A percentile compares a stretch with the other conserved stretches of the same genome.
Conservation (phyloP, 1,140 invertebrate species). For the Polypedilum pembai region DNA sequence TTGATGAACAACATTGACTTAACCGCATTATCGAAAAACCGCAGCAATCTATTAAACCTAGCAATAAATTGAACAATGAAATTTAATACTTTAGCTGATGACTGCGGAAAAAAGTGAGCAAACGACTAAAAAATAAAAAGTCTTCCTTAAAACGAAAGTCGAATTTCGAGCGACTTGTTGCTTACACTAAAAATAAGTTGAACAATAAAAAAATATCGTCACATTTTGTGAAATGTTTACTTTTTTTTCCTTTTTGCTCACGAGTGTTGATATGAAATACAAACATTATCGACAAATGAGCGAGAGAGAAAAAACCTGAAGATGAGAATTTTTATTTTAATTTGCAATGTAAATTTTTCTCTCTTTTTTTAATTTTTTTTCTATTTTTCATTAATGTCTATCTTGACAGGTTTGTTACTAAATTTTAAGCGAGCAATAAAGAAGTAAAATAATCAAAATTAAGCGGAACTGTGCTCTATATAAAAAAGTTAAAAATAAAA, state of each 20-base stretch:
- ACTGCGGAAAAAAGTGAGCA: background rate
- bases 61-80: too few relatives aligned
- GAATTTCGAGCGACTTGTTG: too few relatives aligned
- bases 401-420: too few relatives aligned
- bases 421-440: too few relatives aligned
- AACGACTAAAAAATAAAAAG: background rate
- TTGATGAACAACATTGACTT: too few relatives aligned
- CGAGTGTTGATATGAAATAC: background rate
- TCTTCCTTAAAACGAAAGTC: background rate
- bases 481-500: too few relatives aligned
- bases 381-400: background rate
- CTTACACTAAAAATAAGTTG: background rate
- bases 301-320: background rate
- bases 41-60: too few relatives aligned
- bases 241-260: background rate
- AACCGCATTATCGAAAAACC: too few relatives aligned
- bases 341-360: constrained; percentile 2
- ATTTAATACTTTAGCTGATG: background rate
- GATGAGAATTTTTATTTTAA: background rate
- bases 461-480: too few relatives aligned
- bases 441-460: background rate
- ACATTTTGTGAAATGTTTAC: background rate
- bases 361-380: background rate
- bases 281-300: background rate
- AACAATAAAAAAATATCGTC: background rate